Base-by-base conservation (phyloP, 2,113 vertebrate genomes). In the Chaenocephalus aceratus region DNA sequence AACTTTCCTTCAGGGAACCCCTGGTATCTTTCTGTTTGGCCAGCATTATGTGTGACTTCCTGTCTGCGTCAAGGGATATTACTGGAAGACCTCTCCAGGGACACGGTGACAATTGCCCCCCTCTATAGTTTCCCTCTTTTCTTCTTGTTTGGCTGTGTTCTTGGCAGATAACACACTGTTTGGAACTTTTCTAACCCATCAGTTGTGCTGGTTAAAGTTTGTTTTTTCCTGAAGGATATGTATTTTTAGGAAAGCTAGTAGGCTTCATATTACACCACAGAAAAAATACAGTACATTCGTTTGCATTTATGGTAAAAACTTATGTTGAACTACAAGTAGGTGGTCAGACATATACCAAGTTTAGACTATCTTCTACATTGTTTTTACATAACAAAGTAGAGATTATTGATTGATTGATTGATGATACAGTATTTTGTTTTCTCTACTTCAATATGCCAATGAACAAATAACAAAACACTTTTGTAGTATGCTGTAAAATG, bases 21-120 rank as follows among this genome's bases (percentile, higher is more conserved):
- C 77, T 88, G 64, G 77, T 87, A 89, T 72, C 84, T 88, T 91
- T 88, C 84, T 48, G 71, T 84, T 92, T 85, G 85, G 85, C 80
- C 80, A 80, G 79, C 90, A 87, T 83, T 84, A 85, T 93, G 88
- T 85, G 88, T 84, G 88, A 90, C 88, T 88, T 92, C 88, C 91
- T 94, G 75, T 86, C 84, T 82, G 75, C 21, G 73, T 82, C 83
- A 68, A 68, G 53, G 64, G 69, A 84, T 85, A 71, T 77, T 77
- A 84, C 79, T 79, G 83, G 63, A 77, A 51, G 71, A 83, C 10
- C 6, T 83, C 90, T 82, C 89, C 13, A 0, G 88, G 85, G 90
- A 92, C 82, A 66, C 15, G 12, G 78, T 66, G 68, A 86, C 84
- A 81, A 89, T 90, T 70, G 69, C 78, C 60, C 58, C 64, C 67